Evolutionary conservation across 1,140 invertebrate genomes (phyloP), one percentile per base, ranked within the genome.

Genomic region (Euwallacea similis): DNA sequence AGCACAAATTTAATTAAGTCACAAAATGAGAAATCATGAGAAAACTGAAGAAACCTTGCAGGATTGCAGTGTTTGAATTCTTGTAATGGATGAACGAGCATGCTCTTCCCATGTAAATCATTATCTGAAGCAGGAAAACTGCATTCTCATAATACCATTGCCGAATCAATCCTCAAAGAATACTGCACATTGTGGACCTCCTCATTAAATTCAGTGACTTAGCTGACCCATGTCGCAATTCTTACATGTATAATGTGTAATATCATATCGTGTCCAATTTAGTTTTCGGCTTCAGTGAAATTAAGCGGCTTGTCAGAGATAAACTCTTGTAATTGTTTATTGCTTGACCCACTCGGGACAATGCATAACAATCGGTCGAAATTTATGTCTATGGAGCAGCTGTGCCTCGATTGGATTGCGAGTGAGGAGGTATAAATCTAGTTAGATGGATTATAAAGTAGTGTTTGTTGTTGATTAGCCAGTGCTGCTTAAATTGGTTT

Each of bases 311-410:
- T 66, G 47, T 66, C 42, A 66, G 33, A 66, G 64, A 66, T 66
- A 66, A 66, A 66, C 64, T 66, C 54, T 66, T n/a, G 15, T 66
- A 58, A 66, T 66, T 66, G 64, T 66, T 66, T 66, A 66, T 66
- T 53, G 15, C 41, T 66, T 66, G 64, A 66, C 54, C 64, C 64
- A 66, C 53, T 66, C 53, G 47, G 64, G 64, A 66, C 64, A 66
- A 66, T 66, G 64, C 64, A 66, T 58, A 66, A 66, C 64, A 66
- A 66, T 66, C 41, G 44, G 53, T 9, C 42, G 53, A 58, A 66
- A 66, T 66, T 66, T 66, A 66, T 66, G n/a, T 58, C 64, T 66
- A 55, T 66, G 55, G 64, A 66, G 56, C 64, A 66, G 53, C 50
- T 66, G 64, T 65, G 21, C 9, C 46, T 11, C 46, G 46, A 50